Evolutionary conservation across 2,113 vertebrate species (phyloP), one percentile per base, ranked within the genome.

Genomic region (Zingel zingel): DNA sequence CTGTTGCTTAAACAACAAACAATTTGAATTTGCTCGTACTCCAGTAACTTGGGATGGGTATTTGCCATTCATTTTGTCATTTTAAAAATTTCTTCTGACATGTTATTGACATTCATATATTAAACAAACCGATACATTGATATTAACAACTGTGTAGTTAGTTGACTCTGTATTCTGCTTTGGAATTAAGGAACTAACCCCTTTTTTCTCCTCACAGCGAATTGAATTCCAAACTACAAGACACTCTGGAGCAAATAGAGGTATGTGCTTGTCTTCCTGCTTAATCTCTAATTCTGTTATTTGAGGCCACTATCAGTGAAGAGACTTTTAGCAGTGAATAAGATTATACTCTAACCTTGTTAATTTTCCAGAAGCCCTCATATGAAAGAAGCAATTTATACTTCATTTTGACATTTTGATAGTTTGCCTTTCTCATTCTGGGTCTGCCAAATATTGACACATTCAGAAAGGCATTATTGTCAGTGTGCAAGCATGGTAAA

Each of bases 201-300:
- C 15, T 84, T 82, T 90, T 69, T 25, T 1, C 19, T 13, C 48
- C 66, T 69, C 66, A n/a, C 91, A 99, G 98, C 79, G 98, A 99
- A 84, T 92, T 99, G 91, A 98, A 99, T 94, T 99, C 98, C 82
- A 99, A 99, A 93, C 96, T 99, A 27, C 98, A 99, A 87, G 98
- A 99, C 89, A 99, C 98, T 57, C 94, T 99, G 91, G 98, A 99
- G 91, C 98, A 99, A 94, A 99, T 99, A 66, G 98, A 99, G 97
- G 98, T 99, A 95, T 93, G 95, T 84, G 66, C 15, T 6, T 83
- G 63, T 14, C 7, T 74, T 13, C 2, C 51, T 54, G 33, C 70
- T 23, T 65, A 84, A 82, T 86, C 73, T 43, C 47, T 63, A 54
- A 73, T 84, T 84, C 19, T 18, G 36, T 75, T 77, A 74, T 86